A percentile compares a stretch with the other conserved stretches of the same genome.
These are phyloP conservation scores for Quiscalus mexicanus DNA, from an alignment of 2,113 vertebrate genomes.

Conservation along the genomic window DNA sequence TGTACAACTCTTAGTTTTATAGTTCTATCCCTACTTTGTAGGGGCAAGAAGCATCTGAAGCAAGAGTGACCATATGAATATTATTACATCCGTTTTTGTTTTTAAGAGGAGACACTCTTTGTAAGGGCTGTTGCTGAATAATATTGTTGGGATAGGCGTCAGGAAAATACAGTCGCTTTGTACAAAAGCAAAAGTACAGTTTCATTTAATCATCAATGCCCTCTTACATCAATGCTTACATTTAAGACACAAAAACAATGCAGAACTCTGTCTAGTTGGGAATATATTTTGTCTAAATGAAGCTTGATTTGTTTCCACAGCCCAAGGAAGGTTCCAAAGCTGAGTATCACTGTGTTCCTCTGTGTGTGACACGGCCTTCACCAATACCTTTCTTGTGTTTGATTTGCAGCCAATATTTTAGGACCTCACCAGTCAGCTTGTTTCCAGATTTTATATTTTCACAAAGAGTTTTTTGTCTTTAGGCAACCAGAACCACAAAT, in stretches of 20 bases:
- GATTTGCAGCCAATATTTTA: constrained; percentile 51
- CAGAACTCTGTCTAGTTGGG: background rate
- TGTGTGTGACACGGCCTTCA: constrained; percentile 23
- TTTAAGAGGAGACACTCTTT: constrained; percentile 20
- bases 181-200: background rate
- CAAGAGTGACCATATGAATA: background rate
- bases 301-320: constrained; percentile 18
- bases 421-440: background rate
- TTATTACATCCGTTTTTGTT: background rate
- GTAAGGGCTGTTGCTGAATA: constrained; percentile 35
- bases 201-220: background rate
- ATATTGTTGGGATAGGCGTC: background rate
- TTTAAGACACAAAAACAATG: constrained; percentile 8
- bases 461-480: constrained; percentile 53
- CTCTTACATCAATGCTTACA: background rate
- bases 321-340: background rate
- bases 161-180: background rate
- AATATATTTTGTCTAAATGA: constrained; percentile 53
- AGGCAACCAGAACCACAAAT: background rate
- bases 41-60: constrained; percentile 1
- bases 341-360: constrained; percentile 1
- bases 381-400: constrained; percentile 48
- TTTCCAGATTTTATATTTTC: constrained; percentile 34
- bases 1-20: constrained; percentile 16
- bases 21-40: constrained; percentile 1